These are phyloP conservation scores for Galaxea fascicularis DNA, from an alignment of 92 coral and sea anemone species.

Conservation along the genomic window DNA sequence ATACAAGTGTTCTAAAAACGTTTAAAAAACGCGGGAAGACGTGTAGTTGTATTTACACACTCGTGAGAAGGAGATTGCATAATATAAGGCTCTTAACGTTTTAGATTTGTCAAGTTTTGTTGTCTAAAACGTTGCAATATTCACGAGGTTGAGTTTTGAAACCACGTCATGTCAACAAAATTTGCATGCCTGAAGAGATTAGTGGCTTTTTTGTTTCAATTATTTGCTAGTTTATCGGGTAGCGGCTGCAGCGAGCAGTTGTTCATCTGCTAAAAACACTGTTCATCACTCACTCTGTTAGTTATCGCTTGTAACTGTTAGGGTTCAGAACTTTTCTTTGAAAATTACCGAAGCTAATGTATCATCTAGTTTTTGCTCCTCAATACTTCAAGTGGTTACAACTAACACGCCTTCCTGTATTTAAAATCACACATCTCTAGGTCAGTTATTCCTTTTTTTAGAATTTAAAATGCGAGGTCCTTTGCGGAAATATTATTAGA, in stretches of 20 bases:
- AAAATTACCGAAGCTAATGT: background rate
- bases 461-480: background rate
- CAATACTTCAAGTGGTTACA: background rate
- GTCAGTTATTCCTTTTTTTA: background rate
- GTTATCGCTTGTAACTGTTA: too few species aligned
- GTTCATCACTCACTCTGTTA: background rate
- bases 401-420: conserved; percentile 17
- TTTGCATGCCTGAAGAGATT: conserved; percentile 29
- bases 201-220: background rate
- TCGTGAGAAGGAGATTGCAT: conserved; percentile 23
- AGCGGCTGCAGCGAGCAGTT: background rate
- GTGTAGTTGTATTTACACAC: conserved; percentile 24
- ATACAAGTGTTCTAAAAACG: conserved; percentile 89
- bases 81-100: background rate
- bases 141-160: background rate
- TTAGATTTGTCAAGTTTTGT: background rate
- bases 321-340: background rate
- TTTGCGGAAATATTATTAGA: background rate
- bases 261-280: conserved; percentile 2
- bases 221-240: background rate
- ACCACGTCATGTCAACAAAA: conserved; percentile 9
- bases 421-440: background rate
- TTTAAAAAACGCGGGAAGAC: conserved; percentile 16
- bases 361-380: background rate
- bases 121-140: background rate